phyloP scores from a whole-genome alignment of 35 echinoderm and acorn worm species.

The Holothuria glaberrima region DNA sequence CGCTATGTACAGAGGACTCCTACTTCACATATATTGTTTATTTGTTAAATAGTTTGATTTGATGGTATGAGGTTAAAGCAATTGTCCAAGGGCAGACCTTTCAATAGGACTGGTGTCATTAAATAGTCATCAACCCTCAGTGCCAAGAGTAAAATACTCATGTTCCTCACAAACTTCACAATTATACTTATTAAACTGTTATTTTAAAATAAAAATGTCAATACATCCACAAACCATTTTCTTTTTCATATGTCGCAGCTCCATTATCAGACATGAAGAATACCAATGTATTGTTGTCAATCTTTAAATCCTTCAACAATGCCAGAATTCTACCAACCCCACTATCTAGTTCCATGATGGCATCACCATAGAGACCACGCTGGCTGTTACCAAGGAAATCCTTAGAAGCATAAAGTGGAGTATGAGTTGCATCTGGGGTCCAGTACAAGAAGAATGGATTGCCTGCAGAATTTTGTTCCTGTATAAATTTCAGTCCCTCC shows the following conservation, averaged over 20 bases:
- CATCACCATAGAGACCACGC: conserved; percentile 70
- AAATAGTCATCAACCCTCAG: too few species aligned
- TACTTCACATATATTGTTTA: too few species aligned
- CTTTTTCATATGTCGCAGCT: conserved; percentile 52
- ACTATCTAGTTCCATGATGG: conserved; percentile 59
- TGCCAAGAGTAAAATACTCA: too few species aligned
- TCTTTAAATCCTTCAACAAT: conserved; percentile 54
- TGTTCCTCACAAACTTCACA: too few species aligned
- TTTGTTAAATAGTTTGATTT: too few species aligned
- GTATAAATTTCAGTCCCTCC: conserved; percentile 63
- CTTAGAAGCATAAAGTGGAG: conserved; percentile 58
- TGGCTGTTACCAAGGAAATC: conserved; percentile 53
- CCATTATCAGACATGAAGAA: conserved; percentile 72
- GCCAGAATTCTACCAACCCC: conserved; percentile 61
- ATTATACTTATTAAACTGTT: too few species aligned
- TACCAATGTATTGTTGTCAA: conserved; percentile 67
- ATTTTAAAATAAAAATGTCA: neutral
- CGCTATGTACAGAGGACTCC: too few species aligned
- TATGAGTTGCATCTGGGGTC: conserved; percentile 71
- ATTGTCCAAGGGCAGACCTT: too few species aligned
- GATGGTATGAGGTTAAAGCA: too few species aligned
- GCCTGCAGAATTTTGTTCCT: neutral
- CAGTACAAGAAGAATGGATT: conserved; percentile 71
- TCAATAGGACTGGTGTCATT: too few species aligned
- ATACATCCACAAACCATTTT: conserved; percentile 16